These are phyloP conservation scores for Micrasema minimum DNA, from an alignment of 1,140 invertebrate genomes.

Conservation along the genomic window DNA sequence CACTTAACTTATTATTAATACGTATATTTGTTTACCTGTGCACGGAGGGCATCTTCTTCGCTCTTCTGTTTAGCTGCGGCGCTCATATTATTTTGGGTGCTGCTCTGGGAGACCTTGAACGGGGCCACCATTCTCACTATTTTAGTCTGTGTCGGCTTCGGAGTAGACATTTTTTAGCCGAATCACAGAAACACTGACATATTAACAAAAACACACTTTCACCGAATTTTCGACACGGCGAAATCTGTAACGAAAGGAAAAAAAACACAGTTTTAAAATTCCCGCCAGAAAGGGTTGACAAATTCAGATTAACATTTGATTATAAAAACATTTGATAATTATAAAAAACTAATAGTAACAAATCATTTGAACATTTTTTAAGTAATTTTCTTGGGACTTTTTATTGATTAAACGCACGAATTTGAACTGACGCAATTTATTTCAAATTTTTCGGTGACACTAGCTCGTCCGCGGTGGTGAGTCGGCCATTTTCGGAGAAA, in stretches of 20 bases:
- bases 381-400: neutral
- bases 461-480: constrained; percentile 65
- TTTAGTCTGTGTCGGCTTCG: constrained; percentile 51
- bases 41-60: constrained; percentile 61
- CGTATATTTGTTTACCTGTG: constrained; percentile 59
- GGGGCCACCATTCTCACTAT: constrained; percentile 59
- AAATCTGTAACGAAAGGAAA: constrained; percentile 12
- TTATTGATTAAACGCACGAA: neutral
- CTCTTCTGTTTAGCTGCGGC: constrained; percentile 56
- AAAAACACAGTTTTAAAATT: constrained; percentile 29
- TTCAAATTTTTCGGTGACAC: constrained; percentile 16
- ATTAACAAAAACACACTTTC: too few relatives aligned
- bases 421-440: constrained; percentile 24
- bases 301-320: neutral
- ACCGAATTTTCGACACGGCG: neutral
- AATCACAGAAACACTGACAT: neutral
- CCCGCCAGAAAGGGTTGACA: neutral
- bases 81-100: constrained; percentile 45
- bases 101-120: constrained; percentile 55
- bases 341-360: neutral
- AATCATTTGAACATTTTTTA: neutral
- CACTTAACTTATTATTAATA: too few relatives aligned
- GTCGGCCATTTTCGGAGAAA: constrained; percentile 67
- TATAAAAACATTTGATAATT: neutral
- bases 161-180: constrained; percentile 13